Base-by-base conservation (phyloP, 2,113 vertebrate genomes). In the Toxotes jaculatrix region DNA sequence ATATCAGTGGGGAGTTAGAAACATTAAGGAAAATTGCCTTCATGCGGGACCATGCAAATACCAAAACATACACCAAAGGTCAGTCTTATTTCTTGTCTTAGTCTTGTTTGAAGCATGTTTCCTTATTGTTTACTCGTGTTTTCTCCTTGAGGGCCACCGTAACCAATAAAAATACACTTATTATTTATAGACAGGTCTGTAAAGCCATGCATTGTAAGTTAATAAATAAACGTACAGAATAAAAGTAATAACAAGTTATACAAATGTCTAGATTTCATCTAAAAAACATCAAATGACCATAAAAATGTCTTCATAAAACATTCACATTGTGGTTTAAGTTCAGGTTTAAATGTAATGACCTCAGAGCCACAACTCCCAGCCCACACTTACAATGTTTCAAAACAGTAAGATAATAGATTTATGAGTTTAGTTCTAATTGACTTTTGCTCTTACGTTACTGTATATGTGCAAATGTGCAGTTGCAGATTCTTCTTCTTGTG, bases 231-330 rank as follows among this genome's bases (percentile, higher is more conserved):
- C 2, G 64, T 68, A 17, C n/a, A 64, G 11, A 42, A n/a, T 2
- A 14, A 17, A 47, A 68, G 13, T 11, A 19, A 45, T 40, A 17
- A 36, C 12, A 40, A 53, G 31, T 66, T 17, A 16, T 23, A 43
- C 31, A 63, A 62, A 71, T 42, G 32, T 69, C 36, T 55, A n/a
- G 6, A 82, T 75, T 56, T 56, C 16, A n/a, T 57, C 45, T 76
- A 43, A 31, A 70, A 62, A 36, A 51, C 61, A 63, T 27, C 27
- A 68, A 27, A 34, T 11, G 4, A 59, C 4, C 16, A 21, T 23
- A 32, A 60, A 23, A 42, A 57, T 38, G 32, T 19, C 34, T 45
- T 69, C 17, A 71, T 75, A 16, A 51, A 6, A 32, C 10, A 4
- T 68, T 62, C 53, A 74, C 11, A 45, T 34, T 61, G 59, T 38